Conservation (phyloP, 2,888 invertebrate species). For the Aleiodes testaceus region DNA sequence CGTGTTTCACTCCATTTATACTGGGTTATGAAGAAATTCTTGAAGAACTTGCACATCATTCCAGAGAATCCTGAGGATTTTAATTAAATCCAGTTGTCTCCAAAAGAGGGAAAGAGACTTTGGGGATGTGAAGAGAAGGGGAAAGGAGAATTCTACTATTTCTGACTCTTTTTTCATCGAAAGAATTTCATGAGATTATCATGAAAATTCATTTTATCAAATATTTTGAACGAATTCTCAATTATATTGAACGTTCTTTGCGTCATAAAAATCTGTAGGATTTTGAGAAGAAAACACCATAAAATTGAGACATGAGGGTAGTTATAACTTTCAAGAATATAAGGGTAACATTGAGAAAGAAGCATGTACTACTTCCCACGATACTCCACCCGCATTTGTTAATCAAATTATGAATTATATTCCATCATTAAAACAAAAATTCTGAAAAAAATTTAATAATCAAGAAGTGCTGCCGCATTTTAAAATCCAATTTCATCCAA, state of each 20-base stretch:
- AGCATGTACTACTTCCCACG: slow-evolving; percentile 48
- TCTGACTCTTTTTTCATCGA: slow-evolving; percentile 23
- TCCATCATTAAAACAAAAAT: too few relatives aligned
- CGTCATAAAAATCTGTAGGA: not conserved
- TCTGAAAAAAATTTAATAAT: too few relatives aligned
- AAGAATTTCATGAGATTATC: slow-evolving; percentile 42
- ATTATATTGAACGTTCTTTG: slow-evolving; percentile 1
- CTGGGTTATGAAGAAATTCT: slow-evolving; percentile 68
- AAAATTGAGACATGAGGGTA: slow-evolving; percentile 35
- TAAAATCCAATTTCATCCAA: too few relatives aligned
- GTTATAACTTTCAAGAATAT: slow-evolving; percentile 10
- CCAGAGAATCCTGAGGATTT: slow-evolving; percentile 67
- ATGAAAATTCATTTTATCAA: slow-evolving; percentile 44
- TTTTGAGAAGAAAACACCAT: not conserved
- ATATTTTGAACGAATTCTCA: slow-evolving; percentile 4
- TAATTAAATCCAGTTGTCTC: slow-evolving; percentile 65
- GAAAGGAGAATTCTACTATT: slow-evolving; percentile 19
- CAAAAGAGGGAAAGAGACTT: slow-evolving; percentile 22
- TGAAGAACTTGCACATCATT: slow-evolving; percentile 55
- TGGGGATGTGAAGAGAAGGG: slow-evolving; percentile 11
- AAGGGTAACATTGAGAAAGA: slow-evolving; percentile 31
- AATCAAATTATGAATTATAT: slow-evolving; percentile 47
- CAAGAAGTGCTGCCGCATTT: too few relatives aligned
- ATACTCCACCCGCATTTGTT: slow-evolving; percentile 50
- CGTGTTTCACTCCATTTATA: slow-evolving; percentile 57